Evolutionary conservation across 2,797 vertebrate genomes (phyloP).

Genomic region (Hypotaenidia okinawae): DNA sequence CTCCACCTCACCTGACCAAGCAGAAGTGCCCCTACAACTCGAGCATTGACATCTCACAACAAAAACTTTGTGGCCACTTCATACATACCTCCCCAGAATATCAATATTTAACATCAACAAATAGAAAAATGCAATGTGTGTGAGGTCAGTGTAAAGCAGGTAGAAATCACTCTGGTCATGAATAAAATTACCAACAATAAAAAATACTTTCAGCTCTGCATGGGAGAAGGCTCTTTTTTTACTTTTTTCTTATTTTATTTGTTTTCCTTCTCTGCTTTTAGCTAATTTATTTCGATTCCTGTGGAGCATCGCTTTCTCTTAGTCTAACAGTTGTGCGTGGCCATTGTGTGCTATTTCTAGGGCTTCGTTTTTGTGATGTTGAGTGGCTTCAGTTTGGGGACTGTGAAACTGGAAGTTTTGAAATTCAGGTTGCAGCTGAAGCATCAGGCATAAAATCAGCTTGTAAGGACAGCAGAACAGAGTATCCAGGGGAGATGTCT

Average conservation of each 20-base stretch:
- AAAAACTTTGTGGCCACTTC: background rate
- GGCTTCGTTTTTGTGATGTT: background rate
- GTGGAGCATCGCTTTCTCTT: background rate
- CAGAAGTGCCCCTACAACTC: background rate
- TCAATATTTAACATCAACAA: background rate
- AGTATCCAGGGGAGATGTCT: background rate
- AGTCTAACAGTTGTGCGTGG: background rate
- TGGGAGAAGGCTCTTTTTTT: background rate
- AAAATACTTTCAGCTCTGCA: background rate
- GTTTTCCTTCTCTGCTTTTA: background rate
- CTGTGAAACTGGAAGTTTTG: background rate
- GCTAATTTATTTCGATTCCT: background rate
- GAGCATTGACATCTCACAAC: background rate
- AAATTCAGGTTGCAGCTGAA: background rate
- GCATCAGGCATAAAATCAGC: background rate
- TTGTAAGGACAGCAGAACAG: background rate
- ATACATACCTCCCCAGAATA: background rate
- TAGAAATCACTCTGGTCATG: background rate
- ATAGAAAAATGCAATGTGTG: background rate
- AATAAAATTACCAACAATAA: background rate
- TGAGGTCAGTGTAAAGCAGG: background rate
- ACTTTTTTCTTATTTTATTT: background rate
- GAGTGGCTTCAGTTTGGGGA: background rate
- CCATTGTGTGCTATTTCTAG: background rate
- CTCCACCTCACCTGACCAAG: background rate